These are phyloP conservation scores for Scartelaos histophorus DNA, from an alignment of 2,113 vertebrate species.

Conservation along the genomic window DNA sequence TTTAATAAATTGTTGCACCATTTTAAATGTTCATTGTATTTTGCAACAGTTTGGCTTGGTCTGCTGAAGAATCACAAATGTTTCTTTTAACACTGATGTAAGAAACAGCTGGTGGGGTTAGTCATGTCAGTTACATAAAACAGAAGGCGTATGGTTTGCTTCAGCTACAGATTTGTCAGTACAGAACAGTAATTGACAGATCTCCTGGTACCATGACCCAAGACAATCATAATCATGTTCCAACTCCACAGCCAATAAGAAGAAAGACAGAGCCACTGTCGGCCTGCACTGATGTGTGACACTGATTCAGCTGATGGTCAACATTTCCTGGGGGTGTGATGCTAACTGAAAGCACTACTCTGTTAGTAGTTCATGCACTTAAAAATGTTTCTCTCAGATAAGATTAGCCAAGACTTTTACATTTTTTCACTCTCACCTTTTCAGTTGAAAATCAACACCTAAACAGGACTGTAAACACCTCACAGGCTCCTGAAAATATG, in stretches of 20 bases:
- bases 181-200: slow-evolving; percentile 1
- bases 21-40: neutral
- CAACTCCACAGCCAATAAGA: neutral
- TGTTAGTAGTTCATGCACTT: too few species aligned
- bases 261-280: neutral
- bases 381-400: too few species aligned
- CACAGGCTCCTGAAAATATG: too few species aligned
- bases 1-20: too few species aligned
- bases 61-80: neutral
- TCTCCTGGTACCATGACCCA: neutral
- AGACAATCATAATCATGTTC: neutral
- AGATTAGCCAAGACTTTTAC: too few species aligned
- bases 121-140: slow-evolving; percentile 9
- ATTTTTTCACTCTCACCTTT: too few species aligned
- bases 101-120: slow-evolving; percentile 20
- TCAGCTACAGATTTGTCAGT: neutral
- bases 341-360: too few species aligned
- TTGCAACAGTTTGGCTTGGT: neutral
- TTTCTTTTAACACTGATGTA: neutral
- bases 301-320: too few species aligned
- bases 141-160: neutral
- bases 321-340: too few species aligned
- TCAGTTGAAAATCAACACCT: too few species aligned
- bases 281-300: too few species aligned
- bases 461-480: too few species aligned